Evolutionary conservation across 2,888 invertebrate genomes (phyloP), one percentile per base, ranked within the genome.

Genomic region (Argyresthia albistria): DNA sequence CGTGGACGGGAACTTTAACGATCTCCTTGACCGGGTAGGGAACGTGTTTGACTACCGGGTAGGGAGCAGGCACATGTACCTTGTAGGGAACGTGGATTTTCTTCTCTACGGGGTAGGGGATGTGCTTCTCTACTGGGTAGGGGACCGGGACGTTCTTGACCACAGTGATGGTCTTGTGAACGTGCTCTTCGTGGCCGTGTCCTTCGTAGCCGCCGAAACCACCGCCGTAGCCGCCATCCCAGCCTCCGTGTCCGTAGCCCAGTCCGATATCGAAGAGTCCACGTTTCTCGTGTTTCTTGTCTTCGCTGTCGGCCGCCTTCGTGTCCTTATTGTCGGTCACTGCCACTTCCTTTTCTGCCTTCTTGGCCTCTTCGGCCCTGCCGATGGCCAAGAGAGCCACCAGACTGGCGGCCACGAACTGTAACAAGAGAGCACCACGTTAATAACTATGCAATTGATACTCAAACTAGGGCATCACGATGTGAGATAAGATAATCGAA

Each of bases 211-310:
- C 68, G 55, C 58, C 63, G 15, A 64, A 68, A 50, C 60, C 65
- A 25, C 67, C 65, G 43, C 75, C 76, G 14, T 76, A 76, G 7
- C 65, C 64, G 25, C 64, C 61, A 7, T 60, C 62, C 48, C 59
- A 59, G 51, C 67, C 67, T 37, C 75, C 72, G 59, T 75, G 72
- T 56, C 82, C 84, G 58, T 86, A 88, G 55, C 89, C 89, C 55
- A 90, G 83, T 59, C 89, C 89, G 58, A 73, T 70, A 54, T 88
- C 82, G 63, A 89, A 89, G 54, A 94, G 80, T 53, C 94, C 94
- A 65, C 94, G 90, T 73, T 94, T 94, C 60, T 93, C 93, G 70
- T 93, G 92, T 62, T 93, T 92, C 69, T 93, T 93, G 57, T 92
- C 92, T 52, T 77, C 88, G 54, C 78, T 73, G 25, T 25, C 25